Conservation (phyloP, 1,140 invertebrate species). For the Catajapyx aquilonaris region DNA sequence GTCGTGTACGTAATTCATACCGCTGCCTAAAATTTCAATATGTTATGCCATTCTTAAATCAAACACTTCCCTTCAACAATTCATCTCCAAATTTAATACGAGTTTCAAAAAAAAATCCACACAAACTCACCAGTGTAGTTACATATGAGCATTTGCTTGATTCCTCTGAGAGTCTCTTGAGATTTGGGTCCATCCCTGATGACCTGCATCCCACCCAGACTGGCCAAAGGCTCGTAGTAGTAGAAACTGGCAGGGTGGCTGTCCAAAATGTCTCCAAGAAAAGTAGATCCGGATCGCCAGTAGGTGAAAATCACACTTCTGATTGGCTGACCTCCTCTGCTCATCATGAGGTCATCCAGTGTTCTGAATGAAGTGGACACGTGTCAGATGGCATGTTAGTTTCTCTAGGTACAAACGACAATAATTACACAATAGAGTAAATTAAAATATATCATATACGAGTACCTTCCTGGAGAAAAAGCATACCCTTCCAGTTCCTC, state of each 20-base stretch:
- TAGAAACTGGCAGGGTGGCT: slow-evolving; percentile 20
- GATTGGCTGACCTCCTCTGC: slow-evolving; percentile 13
- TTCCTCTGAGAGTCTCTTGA: slow-evolving; percentile 8
- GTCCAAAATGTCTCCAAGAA: slow-evolving; percentile 20
- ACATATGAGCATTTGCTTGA: slow-evolving; percentile 12
- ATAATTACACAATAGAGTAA: too few relatives aligned
- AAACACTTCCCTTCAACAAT: background rate
- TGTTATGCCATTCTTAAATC: background rate
- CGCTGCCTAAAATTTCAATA: slow-evolving; percentile 10
- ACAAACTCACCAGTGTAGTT: slow-evolving; percentile 10
- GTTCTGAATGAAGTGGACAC: slow-evolving; percentile 4
- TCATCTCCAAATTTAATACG: too few relatives aligned
- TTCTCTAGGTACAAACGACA: too few relatives aligned
- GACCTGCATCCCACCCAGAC: too few relatives aligned
- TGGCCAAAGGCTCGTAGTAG: slow-evolving; percentile 23
- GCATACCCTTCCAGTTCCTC: too few relatives aligned
- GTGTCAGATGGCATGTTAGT: too few relatives aligned
- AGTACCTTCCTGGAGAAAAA: too few relatives aligned
- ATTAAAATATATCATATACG: too few relatives aligned
- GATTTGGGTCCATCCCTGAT: slow-evolving; percentile 7
- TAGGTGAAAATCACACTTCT: slow-evolving; percentile 12
- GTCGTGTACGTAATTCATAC: slow-evolving; percentile 12
- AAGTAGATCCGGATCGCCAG: slow-evolving; percentile 20
- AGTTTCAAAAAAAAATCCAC: too few relatives aligned
- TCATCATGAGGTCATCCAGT: slow-evolving; percentile 10